Percentiles rank a stretch among this genome's conserved stretches.
phyloP scores from a whole-genome alignment of 2,888 invertebrate genomes.

The Microctonus aethiopoides region DNA sequence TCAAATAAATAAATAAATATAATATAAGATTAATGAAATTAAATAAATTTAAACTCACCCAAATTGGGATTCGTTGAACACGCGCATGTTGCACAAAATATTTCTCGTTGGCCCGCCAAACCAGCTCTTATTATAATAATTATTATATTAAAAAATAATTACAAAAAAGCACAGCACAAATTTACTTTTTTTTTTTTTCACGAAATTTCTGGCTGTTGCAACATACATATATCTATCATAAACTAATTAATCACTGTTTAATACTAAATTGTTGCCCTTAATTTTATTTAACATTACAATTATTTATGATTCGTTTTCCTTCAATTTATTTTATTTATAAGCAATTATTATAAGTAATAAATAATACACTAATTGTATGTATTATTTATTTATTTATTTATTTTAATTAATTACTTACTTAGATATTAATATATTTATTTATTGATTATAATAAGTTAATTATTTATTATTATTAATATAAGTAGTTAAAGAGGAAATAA shows the following conservation, averaged over 20 bases:
- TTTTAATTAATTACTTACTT: not conserved
- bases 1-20: not conserved
- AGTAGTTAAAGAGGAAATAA: not conserved
- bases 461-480: too few relatives aligned
- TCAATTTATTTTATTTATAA: not conserved
- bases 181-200: not conserved
- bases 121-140: slow-evolving; percentile 22
- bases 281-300: not conserved
- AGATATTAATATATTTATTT: not conserved
- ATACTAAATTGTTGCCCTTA: not conserved
- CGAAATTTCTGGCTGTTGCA: not conserved
- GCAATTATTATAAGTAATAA: not conserved
- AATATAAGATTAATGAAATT: not conserved
- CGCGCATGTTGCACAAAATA: slow-evolving; percentile 29
- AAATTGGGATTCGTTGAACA: slow-evolving; percentile 18
- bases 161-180: slow-evolving; percentile 17
- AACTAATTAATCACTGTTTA: not conserved
- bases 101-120: slow-evolving; percentile 31
- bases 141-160: slow-evolving; percentile 21
- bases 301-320: not conserved
- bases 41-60: slow-evolving; percentile 21
- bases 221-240: not conserved
- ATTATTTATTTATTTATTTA: not conserved
- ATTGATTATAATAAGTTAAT: too few relatives aligned
- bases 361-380: not conserved